Percentiles rank a stretch among this genome's conserved stretches.
Evolutionary conservation across 2,888 invertebrate genomes (phyloP).

Genomic region (Gymnoscelis rufifasciata): DNA sequence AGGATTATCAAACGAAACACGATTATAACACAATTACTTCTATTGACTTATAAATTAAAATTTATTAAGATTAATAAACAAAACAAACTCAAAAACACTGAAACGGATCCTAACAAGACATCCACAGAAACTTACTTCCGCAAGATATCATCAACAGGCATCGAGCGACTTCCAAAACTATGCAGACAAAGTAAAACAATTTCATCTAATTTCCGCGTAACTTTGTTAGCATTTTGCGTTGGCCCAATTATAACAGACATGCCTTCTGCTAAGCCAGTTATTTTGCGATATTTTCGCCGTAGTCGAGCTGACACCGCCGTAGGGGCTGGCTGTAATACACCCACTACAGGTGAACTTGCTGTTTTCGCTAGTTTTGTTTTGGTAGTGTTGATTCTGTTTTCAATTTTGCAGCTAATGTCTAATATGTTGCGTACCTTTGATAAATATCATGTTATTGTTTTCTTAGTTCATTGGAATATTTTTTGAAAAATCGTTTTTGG

Average conservation of each 20-base stretch:
- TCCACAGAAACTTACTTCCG: neutral
- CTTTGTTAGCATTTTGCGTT: conserved; percentile 22
- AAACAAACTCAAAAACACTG: too few relatives aligned
- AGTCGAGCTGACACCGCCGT: conserved; percentile 51
- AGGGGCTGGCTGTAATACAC: conserved; percentile 38
- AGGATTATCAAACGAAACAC: too few relatives aligned
- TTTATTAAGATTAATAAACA: too few relatives aligned
- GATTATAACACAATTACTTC: too few relatives aligned
- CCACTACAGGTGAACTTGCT: conserved; percentile 36
- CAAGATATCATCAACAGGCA: neutral
- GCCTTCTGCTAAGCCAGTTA: conserved; percentile 46
- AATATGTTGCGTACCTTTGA: too few relatives aligned
- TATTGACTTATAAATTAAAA: too few relatives aligned
- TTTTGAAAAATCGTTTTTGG: too few relatives aligned
- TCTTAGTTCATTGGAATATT: too few relatives aligned
- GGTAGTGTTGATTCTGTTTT: neutral
- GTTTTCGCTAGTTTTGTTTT: conserved; percentile 25
- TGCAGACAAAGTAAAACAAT: conserved; percentile 4
- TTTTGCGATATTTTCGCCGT: conserved; percentile 50
- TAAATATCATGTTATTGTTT: too few relatives aligned
- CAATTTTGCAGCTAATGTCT: too few relatives aligned
- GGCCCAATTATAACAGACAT: conserved; percentile 38
- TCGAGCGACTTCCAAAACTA: conserved; percentile 7
- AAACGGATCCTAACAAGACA: too few relatives aligned
- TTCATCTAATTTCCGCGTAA: conserved; percentile 20